phyloP scores from a whole-genome alignment of 2,797 vertebrate genomes.

The Hypotaenidia okinawae region DNA sequence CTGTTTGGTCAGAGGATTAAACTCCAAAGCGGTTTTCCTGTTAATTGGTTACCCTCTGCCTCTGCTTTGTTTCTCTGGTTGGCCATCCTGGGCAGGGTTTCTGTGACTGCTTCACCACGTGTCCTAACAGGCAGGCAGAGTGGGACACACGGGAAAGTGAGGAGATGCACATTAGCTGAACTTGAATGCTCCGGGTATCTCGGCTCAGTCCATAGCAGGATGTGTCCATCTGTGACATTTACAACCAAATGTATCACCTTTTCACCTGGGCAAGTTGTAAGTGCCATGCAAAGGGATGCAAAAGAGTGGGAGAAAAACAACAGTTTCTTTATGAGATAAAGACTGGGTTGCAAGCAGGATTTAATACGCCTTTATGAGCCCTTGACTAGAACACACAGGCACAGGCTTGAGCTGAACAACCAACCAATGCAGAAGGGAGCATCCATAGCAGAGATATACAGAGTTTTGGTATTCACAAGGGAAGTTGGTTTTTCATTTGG shows the following conservation, averaged over 20 bases:
- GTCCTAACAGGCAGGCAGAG: background rate
- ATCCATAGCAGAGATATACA: background rate
- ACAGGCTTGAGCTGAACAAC: background rate
- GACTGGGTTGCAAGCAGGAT: background rate
- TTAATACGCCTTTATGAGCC: background rate
- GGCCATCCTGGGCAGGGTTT: background rate
- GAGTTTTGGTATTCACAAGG: background rate
- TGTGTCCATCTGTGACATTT: background rate
- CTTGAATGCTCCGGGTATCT: background rate
- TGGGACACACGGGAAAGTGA: background rate
- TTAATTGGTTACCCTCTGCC: background rate
- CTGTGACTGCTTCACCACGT: background rate
- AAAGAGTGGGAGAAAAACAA: background rate
- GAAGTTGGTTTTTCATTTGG: background rate
- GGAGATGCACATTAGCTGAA: background rate
- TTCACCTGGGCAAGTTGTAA: background rate
- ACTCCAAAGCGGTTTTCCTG: background rate
- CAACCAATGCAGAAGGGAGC: background rate
- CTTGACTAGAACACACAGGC: background rate
- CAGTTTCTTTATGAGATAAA: background rate
- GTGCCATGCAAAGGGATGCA: background rate
- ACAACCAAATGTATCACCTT: background rate
- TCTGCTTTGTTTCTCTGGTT: background rate
- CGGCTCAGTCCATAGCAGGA: background rate
- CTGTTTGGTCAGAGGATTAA: background rate